Base-by-base conservation (phyloP, 2,113 vertebrate species). In the Lampris megalopsis region DNA sequence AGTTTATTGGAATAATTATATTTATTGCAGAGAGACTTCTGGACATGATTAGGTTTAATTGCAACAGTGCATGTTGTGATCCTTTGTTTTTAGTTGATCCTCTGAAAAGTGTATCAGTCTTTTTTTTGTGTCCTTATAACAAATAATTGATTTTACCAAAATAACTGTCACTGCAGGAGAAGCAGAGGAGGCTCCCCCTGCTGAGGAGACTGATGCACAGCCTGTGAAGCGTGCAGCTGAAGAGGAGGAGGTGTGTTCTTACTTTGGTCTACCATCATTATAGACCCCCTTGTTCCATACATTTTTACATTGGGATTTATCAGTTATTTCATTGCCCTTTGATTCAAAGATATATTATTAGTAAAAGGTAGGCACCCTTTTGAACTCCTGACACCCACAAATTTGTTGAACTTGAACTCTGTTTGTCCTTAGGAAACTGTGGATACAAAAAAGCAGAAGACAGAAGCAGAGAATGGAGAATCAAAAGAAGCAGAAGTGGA, bases 401-500 rank as follows among this genome's bases (percentile, higher is more conserved):
- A 81, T 65, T 2, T 1, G 1, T 2, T 1, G 1, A 72, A 1
- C 49, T 68, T 38, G 1, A 45, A 45, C 47, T 60, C 10, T 8
- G n/a, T 13, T 47, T 56, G 42, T 56, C 42, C 37, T 36, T 60
- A 96, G 95, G 92, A 94, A 65, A 92, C 92, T 24, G 92, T 71
- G 36, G 95, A 95, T 74, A 93, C 92, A 82, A 95, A 95, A 92
- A 96, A 95, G 85, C 94, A 95, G 92, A 95, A 95, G 92, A 96
- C 91, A 24, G 95, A 94, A 86, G 24, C 24, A 24, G 93, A 95
- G 80, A 95, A 94, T 54, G 94, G 94, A 58, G 94, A 93, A 50
- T 93, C 93, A 52, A 95, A 94, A 94, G 92, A 95, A 85, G 92
- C 93, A 50, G 90, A 95, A 84, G 94, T 93, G 73, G 80, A 94